phyloP scores from a whole-genome alignment of 1,140 invertebrate genomes.

The Heliothis subflexa region DNA sequence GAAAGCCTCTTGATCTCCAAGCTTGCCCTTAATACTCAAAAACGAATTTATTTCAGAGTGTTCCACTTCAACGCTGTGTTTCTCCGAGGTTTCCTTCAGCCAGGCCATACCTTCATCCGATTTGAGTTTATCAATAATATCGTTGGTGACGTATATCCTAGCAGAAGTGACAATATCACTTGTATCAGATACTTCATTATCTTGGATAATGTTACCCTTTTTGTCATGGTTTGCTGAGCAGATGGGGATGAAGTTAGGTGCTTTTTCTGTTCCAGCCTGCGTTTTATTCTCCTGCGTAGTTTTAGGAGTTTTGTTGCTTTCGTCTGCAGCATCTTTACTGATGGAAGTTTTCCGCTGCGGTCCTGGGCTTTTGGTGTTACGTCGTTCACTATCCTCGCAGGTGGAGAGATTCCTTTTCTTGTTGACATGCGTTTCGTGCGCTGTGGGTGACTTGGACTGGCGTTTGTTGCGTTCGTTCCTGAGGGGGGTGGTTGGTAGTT shows the following conservation, averaged over 20 bases:
- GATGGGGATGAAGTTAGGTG: slow-evolving; percentile 67
- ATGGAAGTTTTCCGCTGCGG: slow-evolving; percentile 60
- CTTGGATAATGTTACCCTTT: slow-evolving; percentile 77
- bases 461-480: slow-evolving; percentile 65
- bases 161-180: slow-evolving; percentile 76
- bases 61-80: slow-evolving; percentile 79
- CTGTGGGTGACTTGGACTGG: slow-evolving; percentile 72
- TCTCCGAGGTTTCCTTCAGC: slow-evolving; percentile 68
- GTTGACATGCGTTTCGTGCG: slow-evolving; percentile 66
- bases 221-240: slow-evolving; percentile 70
- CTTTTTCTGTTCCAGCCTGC: slow-evolving; percentile 54
- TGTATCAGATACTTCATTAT: slow-evolving; percentile 80
- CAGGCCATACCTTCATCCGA: slow-evolving; percentile 79
- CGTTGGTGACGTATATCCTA: slow-evolving; percentile 81
- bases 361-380: slow-evolving; percentile 56
- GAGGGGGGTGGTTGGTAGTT: slow-evolving; percentile 40
- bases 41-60: slow-evolving; percentile 75
- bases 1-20: slow-evolving; percentile 83
- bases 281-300: slow-evolving; percentile 50
- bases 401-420: slow-evolving; percentile 69
- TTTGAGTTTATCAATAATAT: slow-evolving; percentile 80
- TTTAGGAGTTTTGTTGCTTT: slow-evolving; percentile 47
- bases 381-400: slow-evolving; percentile 54
- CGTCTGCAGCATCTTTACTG: slow-evolving; percentile 50
- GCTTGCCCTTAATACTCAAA: slow-evolving; percentile 82